These are phyloP conservation scores for Venusia cambrica DNA, from an alignment of 2,888 invertebrate genomes.

Conservation along the genomic window DNA sequence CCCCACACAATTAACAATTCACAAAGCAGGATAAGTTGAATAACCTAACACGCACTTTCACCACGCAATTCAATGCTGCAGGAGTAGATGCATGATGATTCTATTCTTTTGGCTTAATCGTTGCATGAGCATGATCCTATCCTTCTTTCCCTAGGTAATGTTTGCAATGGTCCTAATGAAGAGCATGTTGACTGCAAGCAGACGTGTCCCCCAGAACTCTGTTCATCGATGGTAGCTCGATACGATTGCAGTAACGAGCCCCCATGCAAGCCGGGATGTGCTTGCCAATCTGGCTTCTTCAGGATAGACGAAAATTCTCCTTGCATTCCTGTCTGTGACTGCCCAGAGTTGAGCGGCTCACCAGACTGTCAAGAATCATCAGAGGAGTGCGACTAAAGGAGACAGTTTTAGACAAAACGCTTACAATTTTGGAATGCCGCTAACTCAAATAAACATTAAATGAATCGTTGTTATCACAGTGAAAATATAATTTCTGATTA, in stretches of 20 bases:
- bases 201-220: slow-evolving; percentile 38
- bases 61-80: too few species aligned
- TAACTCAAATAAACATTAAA: too few species aligned
- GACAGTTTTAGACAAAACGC: too few species aligned
- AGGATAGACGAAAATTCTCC: background rate
- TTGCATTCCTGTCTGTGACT: background rate
- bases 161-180: slow-evolving; percentile 30
- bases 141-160: slow-evolving; percentile 1
- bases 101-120: too few species aligned
- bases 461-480: too few species aligned
- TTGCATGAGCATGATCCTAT: too few species aligned
- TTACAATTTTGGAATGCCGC: too few species aligned
- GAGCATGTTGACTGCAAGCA: slow-evolving; percentile 30
- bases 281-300: slow-evolving; percentile 32
- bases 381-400: background rate
- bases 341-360: background rate
- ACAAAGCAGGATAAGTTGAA: too few species aligned
- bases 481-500: too few species aligned
- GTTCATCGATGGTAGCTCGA: slow-evolving; percentile 29
- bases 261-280: slow-evolving; percentile 29
- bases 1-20: too few species aligned
- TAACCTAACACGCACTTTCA: too few species aligned
- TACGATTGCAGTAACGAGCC: slow-evolving; percentile 2
- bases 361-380: background rate
- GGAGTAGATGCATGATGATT: too few species aligned